These are phyloP conservation scores for Sminthopsis crassicaudata DNA, from an alignment of 2,113 vertebrate genomes.

Conservation along the genomic window DNA sequence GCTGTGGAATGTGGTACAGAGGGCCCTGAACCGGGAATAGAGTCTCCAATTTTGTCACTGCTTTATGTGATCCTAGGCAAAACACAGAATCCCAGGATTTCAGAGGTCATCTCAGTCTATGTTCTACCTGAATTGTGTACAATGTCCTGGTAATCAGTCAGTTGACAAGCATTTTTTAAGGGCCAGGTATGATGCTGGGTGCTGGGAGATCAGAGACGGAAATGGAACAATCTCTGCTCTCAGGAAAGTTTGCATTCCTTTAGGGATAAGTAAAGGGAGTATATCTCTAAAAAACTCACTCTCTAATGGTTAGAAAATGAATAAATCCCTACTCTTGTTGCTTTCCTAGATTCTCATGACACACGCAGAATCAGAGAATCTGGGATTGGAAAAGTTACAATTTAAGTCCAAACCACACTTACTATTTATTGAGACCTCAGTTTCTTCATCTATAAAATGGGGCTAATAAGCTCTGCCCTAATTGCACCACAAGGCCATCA, in stretches of 20 bases:
- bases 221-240: rapidly evolving
- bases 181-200: background rate
- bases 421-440: background rate
- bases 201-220: background rate
- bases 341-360: background rate
- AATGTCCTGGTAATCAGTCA: background rate
- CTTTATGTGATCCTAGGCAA: rapidly evolving
- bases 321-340: background rate
- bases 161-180: background rate
- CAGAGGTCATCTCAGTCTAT: background rate
- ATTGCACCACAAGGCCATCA: background rate
- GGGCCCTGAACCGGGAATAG: rapidly evolving
- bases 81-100: background rate
- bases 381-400: background rate
- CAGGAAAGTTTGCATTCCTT: background rate
- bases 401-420: background rate
- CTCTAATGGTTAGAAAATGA: background rate
- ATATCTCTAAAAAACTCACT: background rate
- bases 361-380: background rate
- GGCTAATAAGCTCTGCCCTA: background rate
- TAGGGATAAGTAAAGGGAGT: background rate
- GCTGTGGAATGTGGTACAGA: background rate
- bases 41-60: rapidly evolving
- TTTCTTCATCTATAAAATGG: background rate
- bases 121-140: background rate